Conservation (phyloP, 2,113 vertebrate species). For the Platichthys flesus region DNA sequence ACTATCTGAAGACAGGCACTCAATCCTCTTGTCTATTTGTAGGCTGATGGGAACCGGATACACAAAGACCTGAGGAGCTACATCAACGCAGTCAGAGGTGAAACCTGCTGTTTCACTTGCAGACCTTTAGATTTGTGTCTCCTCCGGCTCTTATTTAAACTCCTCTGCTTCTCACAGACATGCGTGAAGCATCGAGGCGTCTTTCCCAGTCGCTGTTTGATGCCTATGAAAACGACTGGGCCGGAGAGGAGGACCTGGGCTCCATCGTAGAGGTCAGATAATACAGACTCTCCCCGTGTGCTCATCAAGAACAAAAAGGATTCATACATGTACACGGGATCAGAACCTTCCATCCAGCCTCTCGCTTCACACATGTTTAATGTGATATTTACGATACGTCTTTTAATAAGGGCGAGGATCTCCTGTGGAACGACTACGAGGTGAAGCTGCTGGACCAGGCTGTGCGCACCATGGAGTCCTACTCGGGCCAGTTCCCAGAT, state of each 20-base stretch:
- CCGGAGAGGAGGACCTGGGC: constrained; percentile 86
- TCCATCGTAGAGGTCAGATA: constrained; percentile 86
- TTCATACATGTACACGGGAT: background rate
- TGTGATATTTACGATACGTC: constrained; percentile 15
- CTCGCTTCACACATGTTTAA: constrained; percentile 41
- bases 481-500: constrained; percentile 91
- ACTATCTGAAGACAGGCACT: background rate
- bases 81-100: constrained; percentile 90
- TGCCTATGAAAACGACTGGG: constrained; percentile 88
- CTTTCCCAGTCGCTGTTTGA: constrained; percentile 91
- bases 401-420: constrained; percentile 88
- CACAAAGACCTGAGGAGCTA: constrained; percentile 92
- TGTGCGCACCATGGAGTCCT: constrained; percentile 90
- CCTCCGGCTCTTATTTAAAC: constrained; percentile 4
- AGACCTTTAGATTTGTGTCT: constrained; percentile 15
- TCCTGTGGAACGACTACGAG: constrained; percentile 95
- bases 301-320: background rate
- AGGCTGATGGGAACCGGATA: constrained; percentile 90
- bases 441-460: constrained; percentile 90
- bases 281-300: background rate
- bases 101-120: background rate
- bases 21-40: constrained; percentile 44
- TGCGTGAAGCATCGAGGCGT: constrained; percentile 91
- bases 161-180: constrained; percentile 79
- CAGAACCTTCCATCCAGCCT: too few species aligned